phyloP scores from a whole-genome alignment of 2,888 invertebrate genomes.

The Micoletzkya japonica region DNA sequence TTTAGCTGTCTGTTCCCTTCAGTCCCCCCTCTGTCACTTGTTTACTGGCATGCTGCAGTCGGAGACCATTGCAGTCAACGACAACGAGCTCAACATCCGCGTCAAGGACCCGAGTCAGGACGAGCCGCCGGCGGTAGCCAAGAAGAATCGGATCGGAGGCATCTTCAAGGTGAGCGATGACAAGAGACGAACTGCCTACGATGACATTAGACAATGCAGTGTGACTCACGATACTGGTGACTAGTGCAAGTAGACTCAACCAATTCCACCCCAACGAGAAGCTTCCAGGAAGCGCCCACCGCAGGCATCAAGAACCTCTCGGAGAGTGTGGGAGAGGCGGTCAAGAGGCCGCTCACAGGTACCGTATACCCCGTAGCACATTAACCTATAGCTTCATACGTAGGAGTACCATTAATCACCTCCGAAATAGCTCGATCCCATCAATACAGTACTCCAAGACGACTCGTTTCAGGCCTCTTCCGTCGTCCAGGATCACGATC shows the following conservation, averaged over 20 bases:
- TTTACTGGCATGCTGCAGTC: neutral
- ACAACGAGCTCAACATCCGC: slow-evolving; percentile 41
- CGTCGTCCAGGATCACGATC: slow-evolving; percentile 41
- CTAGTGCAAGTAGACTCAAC: no score
- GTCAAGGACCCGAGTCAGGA: slow-evolving; percentile 38
- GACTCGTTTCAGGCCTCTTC: slow-evolving; percentile 35
- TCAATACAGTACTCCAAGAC: neutral
- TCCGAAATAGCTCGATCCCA: neutral
- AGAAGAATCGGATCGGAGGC: slow-evolving; percentile 36
- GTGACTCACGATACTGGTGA: no score
- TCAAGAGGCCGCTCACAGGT: slow-evolving; percentile 56
- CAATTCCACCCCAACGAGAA: no score
- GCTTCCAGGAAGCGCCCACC: slow-evolving; percentile 34
- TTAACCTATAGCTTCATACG: neutral
- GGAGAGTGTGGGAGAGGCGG: slow-evolving; percentile 40
- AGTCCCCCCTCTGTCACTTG: neutral
- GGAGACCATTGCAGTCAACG: slow-evolving; percentile 34
- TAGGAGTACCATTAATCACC: neutral
- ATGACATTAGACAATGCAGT: no score
- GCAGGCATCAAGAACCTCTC: slow-evolving; percentile 35
- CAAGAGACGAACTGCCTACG: no score
- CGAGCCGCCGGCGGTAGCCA: slow-evolving; percentile 28
- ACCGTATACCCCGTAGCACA: neutral
- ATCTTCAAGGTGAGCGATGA: slow-evolving; percentile 32
- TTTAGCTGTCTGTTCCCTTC: no score